Conservation (phyloP, 2,113 vertebrate species). For the Haemorhous mexicanus region DNA sequence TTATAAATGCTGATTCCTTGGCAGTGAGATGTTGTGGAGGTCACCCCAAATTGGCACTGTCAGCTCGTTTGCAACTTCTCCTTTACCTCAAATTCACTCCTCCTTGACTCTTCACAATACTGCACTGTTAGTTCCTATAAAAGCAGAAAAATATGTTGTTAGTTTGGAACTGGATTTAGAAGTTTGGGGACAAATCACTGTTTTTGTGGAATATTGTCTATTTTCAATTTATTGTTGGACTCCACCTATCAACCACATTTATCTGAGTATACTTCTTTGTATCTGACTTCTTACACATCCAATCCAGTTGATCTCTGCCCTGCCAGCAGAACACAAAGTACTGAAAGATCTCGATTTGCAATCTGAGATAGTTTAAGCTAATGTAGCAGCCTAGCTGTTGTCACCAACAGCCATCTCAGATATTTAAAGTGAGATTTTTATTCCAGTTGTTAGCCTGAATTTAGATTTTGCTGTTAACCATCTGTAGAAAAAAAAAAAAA, state of each 20-base stretch:
- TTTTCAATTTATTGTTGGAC: neutral
- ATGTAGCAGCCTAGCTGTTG: neutral
- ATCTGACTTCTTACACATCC: neutral
- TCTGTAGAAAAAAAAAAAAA: neutral
- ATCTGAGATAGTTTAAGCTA: neutral
- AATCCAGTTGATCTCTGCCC: neutral
- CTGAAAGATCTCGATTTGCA: neutral
- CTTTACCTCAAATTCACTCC: neutral
- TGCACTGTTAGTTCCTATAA: neutral
- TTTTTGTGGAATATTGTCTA: neutral
- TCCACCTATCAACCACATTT: neutral
- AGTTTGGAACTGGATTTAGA: neutral
- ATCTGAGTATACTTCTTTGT: neutral
- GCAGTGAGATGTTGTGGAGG: neutral
- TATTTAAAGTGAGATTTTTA: neutral
- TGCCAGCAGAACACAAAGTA: neutral
- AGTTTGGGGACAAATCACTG: neutral
- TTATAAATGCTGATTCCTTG: neutral
- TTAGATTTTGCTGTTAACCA: neutral
- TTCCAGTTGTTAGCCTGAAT: neutral
- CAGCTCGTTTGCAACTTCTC: neutral
- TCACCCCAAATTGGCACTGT: neutral
- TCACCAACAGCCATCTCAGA: neutral
- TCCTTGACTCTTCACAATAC: fast-evolving
- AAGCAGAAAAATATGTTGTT: neutral